phyloP scores from a whole-genome alignment of 2,113 vertebrate genomes.

The Lampris megalopsis region DNA sequence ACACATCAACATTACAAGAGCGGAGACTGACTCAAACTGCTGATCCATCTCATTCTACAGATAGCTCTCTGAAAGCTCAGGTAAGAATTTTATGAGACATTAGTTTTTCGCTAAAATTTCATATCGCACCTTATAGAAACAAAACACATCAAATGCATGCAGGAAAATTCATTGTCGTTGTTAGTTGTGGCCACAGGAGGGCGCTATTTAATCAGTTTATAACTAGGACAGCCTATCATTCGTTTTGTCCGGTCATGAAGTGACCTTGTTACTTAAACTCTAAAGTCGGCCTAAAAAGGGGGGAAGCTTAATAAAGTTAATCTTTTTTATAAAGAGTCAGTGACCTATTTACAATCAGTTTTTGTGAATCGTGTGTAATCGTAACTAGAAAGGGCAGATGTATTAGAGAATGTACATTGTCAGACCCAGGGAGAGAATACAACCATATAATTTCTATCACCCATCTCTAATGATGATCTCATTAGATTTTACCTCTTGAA shows the following conservation, averaged over 20 bases:
- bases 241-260: too few relatives aligned
- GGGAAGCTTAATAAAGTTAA: too few relatives aligned
- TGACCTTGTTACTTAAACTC: too few relatives aligned
- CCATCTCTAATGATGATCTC: neutral
- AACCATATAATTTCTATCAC: neutral
- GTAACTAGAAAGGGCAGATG: too few relatives aligned
- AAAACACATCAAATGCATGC: too few relatives aligned
- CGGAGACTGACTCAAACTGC: neutral
- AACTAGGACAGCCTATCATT: neutral
- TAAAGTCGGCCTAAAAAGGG: too few relatives aligned
- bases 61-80: neutral
- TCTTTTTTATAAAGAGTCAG: too few relatives aligned
- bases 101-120: neutral
- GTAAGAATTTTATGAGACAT: slow-evolving; percentile 14
- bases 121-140: too few relatives aligned
- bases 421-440: neutral
- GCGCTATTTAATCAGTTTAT: neutral
- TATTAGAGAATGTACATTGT: too few relatives aligned
- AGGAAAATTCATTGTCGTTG: neutral
- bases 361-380: too few relatives aligned
- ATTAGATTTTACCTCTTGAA: neutral
- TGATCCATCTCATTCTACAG: neutral
- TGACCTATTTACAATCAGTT: too few relatives aligned
- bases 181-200: slow-evolving; percentile 42
- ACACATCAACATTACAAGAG: neutral